Evolutionary conservation across 64 coral and sea anemone genomes (phyloP), one percentile per base, ranked within the genome.

Genomic region (Dendronephthya gigantea): DNA sequence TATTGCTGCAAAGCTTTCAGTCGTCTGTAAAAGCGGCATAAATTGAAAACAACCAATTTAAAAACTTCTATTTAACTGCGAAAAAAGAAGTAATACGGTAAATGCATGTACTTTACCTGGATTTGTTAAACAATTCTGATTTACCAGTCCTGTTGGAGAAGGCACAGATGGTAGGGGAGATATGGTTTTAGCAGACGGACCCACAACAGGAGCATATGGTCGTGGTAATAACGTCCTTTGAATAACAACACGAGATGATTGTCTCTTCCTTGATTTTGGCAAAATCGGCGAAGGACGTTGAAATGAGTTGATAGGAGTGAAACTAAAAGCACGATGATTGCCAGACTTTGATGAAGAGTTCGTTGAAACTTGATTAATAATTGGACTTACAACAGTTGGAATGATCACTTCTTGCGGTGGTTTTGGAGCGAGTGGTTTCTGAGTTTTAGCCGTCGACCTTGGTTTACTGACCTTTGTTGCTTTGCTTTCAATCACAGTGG

Each of bases 191-290:
- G 4, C 16, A 7, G 55, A 23, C 25, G 55, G 19, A 62, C 3
- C 1, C 25, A 27, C 16, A 22, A 19, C 16, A 62, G 19, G 17
- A n/a, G 55, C 0, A 23, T 62, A 27, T 16, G 95, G 95, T 34
- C 92, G 65, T 74, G 95, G 95, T 32, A 98, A 37, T 39, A 98
- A 43, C 79, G 84, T 98, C 90, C 92, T 91, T 62, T 96, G 91
- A 43, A 88, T 65, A 50, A 92, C 87, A 74, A 86, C 83, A 65
- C 16, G 50, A 28, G 91, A 55, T 10, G 40, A 34, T 13, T 12
- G 41, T 50, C 86, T 81, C 32, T 87, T 87, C 69, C 70, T 39
- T 27, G 39, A 45, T 36, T 87, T 87, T 29, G 72, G 72, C 15
- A 79, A 35, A 39, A 79, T 36, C 9, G 72, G 72, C 15, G 72